A percentile compares a stretch with the other conserved stretches of the same genome.
Evolutionary conservation across 30 jellyfish, hydroid and myxozoan species (phyloP).

Genomic region (Phacellophora camtschatica): DNA sequence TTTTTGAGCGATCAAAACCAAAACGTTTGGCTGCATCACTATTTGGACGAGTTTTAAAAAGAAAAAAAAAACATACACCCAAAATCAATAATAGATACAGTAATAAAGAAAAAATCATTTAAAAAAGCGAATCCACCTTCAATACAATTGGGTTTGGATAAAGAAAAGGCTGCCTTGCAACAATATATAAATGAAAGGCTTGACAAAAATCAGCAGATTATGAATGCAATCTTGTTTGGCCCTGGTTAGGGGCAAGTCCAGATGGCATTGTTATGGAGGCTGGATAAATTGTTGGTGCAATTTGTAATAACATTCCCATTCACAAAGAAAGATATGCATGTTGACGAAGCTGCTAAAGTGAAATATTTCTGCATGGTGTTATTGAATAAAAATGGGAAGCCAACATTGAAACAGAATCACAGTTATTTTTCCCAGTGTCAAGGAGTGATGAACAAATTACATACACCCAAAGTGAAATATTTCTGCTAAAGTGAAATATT

Average conservation of each 20-base stretch:
- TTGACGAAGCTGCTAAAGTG: constrained; percentile 9
- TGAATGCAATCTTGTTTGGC: not conserved
- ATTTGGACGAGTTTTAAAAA: not conserved
- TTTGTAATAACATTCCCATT: constrained; percentile 15
- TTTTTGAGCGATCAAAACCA: not conserved
- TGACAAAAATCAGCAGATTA: not conserved
- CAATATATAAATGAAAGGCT: not conserved
- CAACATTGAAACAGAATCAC: constrained; percentile 4
- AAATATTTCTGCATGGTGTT: not conserved
- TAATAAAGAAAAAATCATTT: not conserved
- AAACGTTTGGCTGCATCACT: not conserved
- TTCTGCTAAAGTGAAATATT: not conserved
- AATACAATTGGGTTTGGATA: constrained; percentile 5
- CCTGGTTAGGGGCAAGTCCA: constrained; percentile 34
- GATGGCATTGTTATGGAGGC: constrained; percentile 1
- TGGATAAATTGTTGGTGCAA: constrained; percentile 11
- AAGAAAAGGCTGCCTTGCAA: constrained; percentile 30
- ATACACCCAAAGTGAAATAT: too few species aligned
- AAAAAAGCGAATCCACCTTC: not conserved
- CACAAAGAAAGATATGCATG: not conserved
- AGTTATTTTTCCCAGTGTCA: constrained; percentile 32
- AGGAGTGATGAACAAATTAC: constrained; percentile 34
- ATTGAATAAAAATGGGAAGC: not conserved
- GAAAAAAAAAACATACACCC: not conserved
- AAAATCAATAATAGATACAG: not conserved